Conservation (phyloP, 1,140 invertebrate species). For the Gryon sp. region DNA sequence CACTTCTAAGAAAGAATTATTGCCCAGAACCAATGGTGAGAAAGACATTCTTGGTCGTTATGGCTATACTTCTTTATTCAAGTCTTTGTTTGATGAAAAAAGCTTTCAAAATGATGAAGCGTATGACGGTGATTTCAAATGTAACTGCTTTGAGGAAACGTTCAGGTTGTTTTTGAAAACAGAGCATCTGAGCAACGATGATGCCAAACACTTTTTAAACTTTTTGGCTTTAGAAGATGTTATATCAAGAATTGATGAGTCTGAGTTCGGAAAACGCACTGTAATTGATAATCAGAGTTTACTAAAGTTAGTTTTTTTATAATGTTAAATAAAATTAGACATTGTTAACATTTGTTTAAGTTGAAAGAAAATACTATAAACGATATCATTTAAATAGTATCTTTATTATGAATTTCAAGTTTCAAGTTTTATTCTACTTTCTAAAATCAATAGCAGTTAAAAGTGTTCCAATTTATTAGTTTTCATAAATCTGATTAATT, state of each 20-base stretch:
- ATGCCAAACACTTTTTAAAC: conserved; percentile 27
- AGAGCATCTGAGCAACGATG: not conserved
- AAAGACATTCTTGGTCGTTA: not conserved
- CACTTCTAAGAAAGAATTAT: not conserved
- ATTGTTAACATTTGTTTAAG: too few relatives aligned
- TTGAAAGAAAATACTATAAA: not conserved
- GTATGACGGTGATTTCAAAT: not conserved
- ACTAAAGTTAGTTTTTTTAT: too few relatives aligned
- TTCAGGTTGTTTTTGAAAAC: not conserved
- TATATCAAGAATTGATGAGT: conserved; percentile 1
- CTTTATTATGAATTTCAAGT: too few relatives aligned
- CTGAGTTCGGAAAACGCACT: conserved; percentile 2
- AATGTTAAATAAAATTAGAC: too few relatives aligned
- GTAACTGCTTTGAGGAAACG: conserved; percentile 9
- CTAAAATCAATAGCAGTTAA: too few relatives aligned
- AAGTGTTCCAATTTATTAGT: too few relatives aligned
- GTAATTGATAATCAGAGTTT: not conserved
- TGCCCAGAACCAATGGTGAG: not conserved
- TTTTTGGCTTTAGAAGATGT: conserved; percentile 14
- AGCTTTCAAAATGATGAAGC: not conserved
- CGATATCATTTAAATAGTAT: too few relatives aligned
- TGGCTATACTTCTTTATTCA: conserved; percentile 10
- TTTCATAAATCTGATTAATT: too few relatives aligned
- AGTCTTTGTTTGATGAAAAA: conserved; percentile 5
- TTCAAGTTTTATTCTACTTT: too few relatives aligned